Base-by-base conservation (phyloP, 2,113 vertebrate species). In the Pterocles orientalis region DNA sequence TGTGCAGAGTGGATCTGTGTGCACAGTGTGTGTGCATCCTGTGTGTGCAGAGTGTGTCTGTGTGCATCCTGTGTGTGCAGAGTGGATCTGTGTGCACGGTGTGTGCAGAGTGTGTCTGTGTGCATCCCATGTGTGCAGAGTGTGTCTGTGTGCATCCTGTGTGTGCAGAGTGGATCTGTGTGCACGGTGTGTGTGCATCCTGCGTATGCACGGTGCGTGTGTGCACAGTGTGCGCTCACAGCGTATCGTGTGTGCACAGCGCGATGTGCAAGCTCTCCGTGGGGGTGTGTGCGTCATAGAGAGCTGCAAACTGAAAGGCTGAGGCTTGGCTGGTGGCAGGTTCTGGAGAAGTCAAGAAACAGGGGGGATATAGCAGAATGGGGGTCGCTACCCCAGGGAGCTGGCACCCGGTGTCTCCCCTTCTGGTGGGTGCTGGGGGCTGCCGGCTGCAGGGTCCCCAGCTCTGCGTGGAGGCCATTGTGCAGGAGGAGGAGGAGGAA, bases 401-500 rank as follows among this genome's bases (percentile, higher is more conserved):
- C 28, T 31, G 83, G 25, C 75, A 34, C 56, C 28, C 24, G 0
- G 5, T 11, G 64, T 47, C 13, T 11, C 14, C 15, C 14, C n/a
- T n/a, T n/a, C n/a, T n/a, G 1, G 6, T 2, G 28, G 34, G 26
- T 56, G 34, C 29, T 7, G 1, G 0, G 39, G 10, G 69, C 47
- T 76, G 43, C 33, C 0, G 10, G 26, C 3, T 36, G 21, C 5
- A 21, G 34, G 10, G 31, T 76, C 62, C 57, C 18, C 68, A 29
- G 68, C 71, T 56, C 29, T 72, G 58, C 39, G 9, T 3, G 0
- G 66, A 51, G 62, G 26, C 85, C 58, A 5, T 90, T 87, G 78
- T 90, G 78, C 75, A 41, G 50, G 60, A 77, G 53, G 73, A 88
- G n/a, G 82, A 78, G n/a, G 50, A 79, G 26, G 62, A 90, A 33